Conservation (phyloP, 1,140 invertebrate species). For the Caligus rogercresseyi region DNA sequence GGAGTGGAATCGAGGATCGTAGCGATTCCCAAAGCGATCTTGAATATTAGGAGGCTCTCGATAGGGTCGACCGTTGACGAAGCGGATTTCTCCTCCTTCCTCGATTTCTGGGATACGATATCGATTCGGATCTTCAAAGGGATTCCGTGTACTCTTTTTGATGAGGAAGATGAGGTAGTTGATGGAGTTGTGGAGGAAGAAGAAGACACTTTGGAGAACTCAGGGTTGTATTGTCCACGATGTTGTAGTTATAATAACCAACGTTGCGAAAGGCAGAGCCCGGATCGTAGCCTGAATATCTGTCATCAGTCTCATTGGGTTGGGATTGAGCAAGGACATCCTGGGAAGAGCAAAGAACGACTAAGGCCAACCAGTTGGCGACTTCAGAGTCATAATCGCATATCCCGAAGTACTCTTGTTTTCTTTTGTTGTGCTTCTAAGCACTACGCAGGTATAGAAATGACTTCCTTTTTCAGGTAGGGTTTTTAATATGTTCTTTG, state of each 20-base stretch:
- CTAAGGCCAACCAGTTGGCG: background rate
- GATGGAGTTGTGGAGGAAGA: background rate
- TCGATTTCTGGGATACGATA: slow-evolving; percentile 13
- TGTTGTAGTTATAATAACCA: background rate
- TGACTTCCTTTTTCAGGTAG: too few relatives aligned
- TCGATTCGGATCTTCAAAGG: slow-evolving; percentile 18
- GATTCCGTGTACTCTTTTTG: slow-evolving; percentile 3
- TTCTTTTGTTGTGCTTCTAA: background rate
- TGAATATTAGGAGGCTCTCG: slow-evolving; percentile 14
- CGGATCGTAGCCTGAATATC: slow-evolving; percentile 7
- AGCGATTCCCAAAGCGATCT: slow-evolving; percentile 17
- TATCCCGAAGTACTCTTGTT: background rate
- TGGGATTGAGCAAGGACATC: too few relatives aligned
- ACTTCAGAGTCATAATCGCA: background rate
- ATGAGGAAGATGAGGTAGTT: background rate
- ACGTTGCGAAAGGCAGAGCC: slow-evolving; percentile 5
- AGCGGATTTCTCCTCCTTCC: background rate
- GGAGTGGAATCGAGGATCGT: slow-evolving; percentile 14
- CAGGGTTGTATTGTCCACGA: background rate
- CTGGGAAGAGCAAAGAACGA: background rate
- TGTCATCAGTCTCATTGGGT: background rate
- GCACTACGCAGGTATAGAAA: background rate
- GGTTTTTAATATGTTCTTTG: too few relatives aligned
- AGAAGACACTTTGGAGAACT: background rate
- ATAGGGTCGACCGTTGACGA: slow-evolving; percentile 15